phyloP scores from a whole-genome alignment of 2,797 vertebrate genomes.

The Phalanger gymnotis region DNA sequence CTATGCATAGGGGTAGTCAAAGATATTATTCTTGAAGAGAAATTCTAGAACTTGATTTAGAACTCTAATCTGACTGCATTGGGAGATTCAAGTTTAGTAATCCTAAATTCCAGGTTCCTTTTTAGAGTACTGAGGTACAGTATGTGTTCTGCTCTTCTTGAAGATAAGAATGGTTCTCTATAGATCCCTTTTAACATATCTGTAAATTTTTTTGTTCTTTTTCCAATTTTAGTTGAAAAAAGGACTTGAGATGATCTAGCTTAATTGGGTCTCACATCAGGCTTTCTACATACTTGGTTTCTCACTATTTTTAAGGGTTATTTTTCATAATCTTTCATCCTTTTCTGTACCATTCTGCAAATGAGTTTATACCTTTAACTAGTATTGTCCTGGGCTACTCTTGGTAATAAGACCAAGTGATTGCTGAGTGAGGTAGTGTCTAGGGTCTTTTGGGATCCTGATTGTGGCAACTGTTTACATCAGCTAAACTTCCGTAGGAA shows the following conservation, averaged over 20 bases:
- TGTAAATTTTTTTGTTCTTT: not conserved
- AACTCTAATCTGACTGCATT: not conserved
- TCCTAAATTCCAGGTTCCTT: not conserved
- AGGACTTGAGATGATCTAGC: not conserved
- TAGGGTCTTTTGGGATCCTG: not conserved
- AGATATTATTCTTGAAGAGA: not conserved
- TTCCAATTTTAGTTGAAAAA: not conserved
- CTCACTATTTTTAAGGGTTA: not conserved
- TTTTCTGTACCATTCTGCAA: not conserved
- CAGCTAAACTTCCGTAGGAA: not conserved
- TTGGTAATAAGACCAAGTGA: not conserved
- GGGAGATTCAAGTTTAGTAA: not conserved
- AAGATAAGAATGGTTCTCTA: not conserved
- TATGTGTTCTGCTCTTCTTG: not conserved
- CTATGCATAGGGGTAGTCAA: not conserved
- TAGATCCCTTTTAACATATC: not conserved
- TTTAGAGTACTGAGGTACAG: not conserved
- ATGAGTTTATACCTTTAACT: not conserved
- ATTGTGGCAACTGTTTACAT: not conserved
- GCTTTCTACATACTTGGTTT: not conserved
- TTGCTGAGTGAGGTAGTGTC: not conserved
- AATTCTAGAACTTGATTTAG: not conserved
- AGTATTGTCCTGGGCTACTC: not conserved
- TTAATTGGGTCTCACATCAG: not conserved
- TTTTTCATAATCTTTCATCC: not conserved